Base-by-base conservation (phyloP, 2,888 invertebrate species). In the Galeopsomyia nigrocyanea region DNA sequence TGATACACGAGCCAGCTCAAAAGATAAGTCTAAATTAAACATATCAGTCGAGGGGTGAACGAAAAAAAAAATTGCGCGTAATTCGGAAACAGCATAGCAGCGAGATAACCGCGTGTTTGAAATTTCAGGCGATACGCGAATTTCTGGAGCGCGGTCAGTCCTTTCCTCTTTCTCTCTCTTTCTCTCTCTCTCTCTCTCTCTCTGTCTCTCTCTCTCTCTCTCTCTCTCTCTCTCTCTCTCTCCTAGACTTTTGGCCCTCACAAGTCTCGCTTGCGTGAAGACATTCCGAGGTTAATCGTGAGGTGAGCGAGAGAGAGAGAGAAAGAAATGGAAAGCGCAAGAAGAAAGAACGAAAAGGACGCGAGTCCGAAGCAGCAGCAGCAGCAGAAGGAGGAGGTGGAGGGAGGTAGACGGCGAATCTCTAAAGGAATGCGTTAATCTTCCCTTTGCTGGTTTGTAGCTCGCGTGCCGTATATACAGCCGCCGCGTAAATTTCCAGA, bases 401-500 rank as follows among this genome's bases (percentile, higher is more conserved):
- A 17, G 6, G n/a, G 3, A 19, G 61, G 49, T 13, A 75, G 76
- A 69, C 76, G 72, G 76, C 74, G 77, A 77, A 79, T 78, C 78
- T 74, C 73, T 69, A 69, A 75, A 78, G 77, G 79, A 79, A 79
- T 79, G 79, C 76, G 77, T 77, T 75, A 78, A 78, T 78, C 76
- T 75, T 75, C 74, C 62, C 73, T 73, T 76, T 75, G 75, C 75
- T 76, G 75, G 75, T 76, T 64, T 71, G 75, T 76, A 72, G 77
- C 76, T 78, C 79, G 76, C 78, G 77, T 79, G 77, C 78, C 78
- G 75, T 26, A 16, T 13, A 14, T 14, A 22, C 17, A 51, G 10
- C 53, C 53, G 63, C 68, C 63, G 57, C 58, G 63, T 70, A 55
- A 53, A 62, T 62, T 70, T 46, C 57, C 22, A 58, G 17, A 57